These are phyloP conservation scores for Willowsia nigromaculata DNA, from an alignment of 2,888 invertebrate genomes.

Conservation along the genomic window DNA sequence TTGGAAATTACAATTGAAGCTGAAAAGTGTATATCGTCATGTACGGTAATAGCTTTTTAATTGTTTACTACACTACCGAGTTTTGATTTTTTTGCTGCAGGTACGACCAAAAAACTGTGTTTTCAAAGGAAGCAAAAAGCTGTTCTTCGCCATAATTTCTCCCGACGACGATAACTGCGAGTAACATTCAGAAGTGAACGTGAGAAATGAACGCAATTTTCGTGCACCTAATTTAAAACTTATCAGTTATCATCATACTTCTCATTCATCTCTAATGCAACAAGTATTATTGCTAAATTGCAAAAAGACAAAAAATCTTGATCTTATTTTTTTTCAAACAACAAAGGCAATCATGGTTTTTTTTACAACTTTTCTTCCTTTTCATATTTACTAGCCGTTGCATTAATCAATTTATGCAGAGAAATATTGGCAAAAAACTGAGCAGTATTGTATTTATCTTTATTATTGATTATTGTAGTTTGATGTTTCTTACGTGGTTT, in stretches of 20 bases:
- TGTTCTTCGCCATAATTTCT: not conserved
- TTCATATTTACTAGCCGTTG: not conserved
- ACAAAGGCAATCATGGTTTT: slow-evolving; percentile 36
- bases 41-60: not conserved
- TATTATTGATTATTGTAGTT: slow-evolving; percentile 32
- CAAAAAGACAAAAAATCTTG: not conserved
- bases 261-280: not conserved
- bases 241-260: not conserved
- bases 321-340: not conserved
- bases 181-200: too few relatives aligned
- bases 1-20: too few relatives aligned
- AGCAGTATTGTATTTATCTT: slow-evolving; percentile 34
- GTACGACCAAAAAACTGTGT: not conserved
- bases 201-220: too few relatives aligned
- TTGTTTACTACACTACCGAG: not conserved
- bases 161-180: not conserved
- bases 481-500: not conserved
- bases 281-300: slow-evolving; percentile 22
- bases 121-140: slow-evolving; percentile 31
- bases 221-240: not conserved
- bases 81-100: slow-evolving; percentile 9
- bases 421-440: slow-evolving; percentile 48
- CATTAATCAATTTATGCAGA: slow-evolving; percentile 4
- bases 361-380: not conserved
- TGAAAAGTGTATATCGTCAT: not conserved